These are phyloP conservation scores for Homarus gammarus DNA, from an alignment of 2,888 invertebrate genomes.

Conservation along the genomic window DNA sequence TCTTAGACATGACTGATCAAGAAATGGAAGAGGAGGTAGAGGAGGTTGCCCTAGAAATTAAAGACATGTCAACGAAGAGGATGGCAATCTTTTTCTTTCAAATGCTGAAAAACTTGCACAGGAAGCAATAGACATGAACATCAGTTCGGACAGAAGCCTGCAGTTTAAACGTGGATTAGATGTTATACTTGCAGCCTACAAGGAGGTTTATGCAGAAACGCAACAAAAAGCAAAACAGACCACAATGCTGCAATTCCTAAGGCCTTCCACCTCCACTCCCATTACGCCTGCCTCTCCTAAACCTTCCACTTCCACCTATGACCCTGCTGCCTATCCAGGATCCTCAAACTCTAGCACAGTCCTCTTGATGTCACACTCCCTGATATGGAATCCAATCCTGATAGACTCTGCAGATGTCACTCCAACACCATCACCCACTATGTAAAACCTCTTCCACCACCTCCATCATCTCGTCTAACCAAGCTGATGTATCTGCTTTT, in stretches of 20 bases:
- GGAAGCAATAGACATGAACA: slow-evolving; percentile 15
- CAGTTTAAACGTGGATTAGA: not conserved
- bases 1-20: not conserved
- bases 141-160: slow-evolving; percentile 13
- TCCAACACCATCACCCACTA: no score
- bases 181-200: not conserved
- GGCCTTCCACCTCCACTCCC: not conserved
- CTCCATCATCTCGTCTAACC: no score
- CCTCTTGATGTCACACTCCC: no score
- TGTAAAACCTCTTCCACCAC: no score
- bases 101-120: not conserved
- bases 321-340: no score
- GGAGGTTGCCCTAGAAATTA: not conserved
- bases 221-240: not conserved
- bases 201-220: not conserved
- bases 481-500: no score
- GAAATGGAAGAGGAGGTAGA: slow-evolving; percentile 1
- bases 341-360: no score
- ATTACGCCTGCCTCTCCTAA: no score
- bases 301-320: no score
- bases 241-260: not conserved
- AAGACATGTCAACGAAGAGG: not conserved
- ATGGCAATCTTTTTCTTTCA: not conserved
- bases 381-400: no score
- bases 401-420: no score